A percentile compares a stretch with the other conserved stretches of the same genome.
phyloP scores from a whole-genome alignment of 2,113 vertebrate species.

The Centropristis striata region DNA sequence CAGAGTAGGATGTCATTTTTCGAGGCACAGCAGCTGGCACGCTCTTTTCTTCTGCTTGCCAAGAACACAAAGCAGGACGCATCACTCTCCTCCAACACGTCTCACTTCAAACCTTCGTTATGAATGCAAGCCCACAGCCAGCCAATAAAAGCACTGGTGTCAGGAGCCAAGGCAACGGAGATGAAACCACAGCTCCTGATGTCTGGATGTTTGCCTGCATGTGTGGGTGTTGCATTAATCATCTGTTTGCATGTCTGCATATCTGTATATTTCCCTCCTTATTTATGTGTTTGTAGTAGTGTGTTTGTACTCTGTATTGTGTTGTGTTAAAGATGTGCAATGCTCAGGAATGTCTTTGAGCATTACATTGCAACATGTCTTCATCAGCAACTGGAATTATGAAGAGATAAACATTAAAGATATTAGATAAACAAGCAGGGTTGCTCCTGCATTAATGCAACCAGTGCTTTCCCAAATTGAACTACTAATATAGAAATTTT shows the following conservation, averaged over 20 bases:
- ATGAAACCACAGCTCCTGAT: slow-evolving; percentile 11
- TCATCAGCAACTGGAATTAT: neutral
- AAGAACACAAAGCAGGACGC: slow-evolving; percentile 39
- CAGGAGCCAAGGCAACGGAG: slow-evolving; percentile 7
- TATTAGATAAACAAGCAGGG: too few species aligned
- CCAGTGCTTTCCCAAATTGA: too few species aligned
- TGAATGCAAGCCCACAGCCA: slow-evolving; percentile 14
- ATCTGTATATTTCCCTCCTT: neutral
- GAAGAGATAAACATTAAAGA: neutral
- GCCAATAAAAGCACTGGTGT: slow-evolving; percentile 10
- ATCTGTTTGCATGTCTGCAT: neutral
- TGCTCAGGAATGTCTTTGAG: neutral
- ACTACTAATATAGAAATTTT: too few species aligned
- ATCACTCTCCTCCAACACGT: slow-evolving; percentile 13
- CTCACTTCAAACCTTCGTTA: slow-evolving; percentile 25
- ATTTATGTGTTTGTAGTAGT: neutral
- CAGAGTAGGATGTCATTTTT: slow-evolving; percentile 40
- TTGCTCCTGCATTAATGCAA: too few species aligned
- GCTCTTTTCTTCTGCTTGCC: slow-evolving; percentile 14
- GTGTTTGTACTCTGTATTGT: neutral
- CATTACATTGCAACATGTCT: neutral
- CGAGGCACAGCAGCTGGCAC: slow-evolving; percentile 35
- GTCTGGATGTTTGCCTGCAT: neutral
- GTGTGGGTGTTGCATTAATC: neutral
- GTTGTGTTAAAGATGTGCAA: neutral